phyloP scores from a whole-genome alignment of 2,113 vertebrate species.

The Chaetops frenatus region DNA sequence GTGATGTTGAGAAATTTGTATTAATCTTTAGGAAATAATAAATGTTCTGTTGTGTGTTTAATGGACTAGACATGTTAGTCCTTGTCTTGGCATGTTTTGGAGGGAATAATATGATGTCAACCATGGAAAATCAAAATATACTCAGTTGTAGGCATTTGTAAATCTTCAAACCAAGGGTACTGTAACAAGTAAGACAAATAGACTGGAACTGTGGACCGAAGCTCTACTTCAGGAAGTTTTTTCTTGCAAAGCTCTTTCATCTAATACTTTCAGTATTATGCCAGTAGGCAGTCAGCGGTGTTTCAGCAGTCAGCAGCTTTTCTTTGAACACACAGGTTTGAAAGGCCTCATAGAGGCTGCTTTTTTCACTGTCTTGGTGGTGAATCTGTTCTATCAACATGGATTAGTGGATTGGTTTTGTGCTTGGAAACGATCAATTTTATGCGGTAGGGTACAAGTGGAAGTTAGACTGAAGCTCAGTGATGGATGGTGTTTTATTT shows the following conservation, averaged over 20 bases:
- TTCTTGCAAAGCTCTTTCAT: neutral
- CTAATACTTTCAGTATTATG: neutral
- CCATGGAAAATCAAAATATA: neutral
- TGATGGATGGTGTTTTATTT: neutral
- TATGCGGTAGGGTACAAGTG: neutral
- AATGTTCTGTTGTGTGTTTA: neutral
- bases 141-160: neutral
- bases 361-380: neutral
- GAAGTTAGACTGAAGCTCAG: neutral
- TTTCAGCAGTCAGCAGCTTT: neutral
- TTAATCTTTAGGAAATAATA: neutral
- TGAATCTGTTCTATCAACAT: neutral
- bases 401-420: neutral
- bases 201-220: neutral
- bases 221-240: neutral
- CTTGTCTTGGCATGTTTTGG: neutral
- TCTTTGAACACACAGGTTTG: neutral
- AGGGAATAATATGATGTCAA: neutral
- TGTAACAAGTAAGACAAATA: neutral
- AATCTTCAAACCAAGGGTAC: neutral
- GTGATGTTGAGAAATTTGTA: neutral
- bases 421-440: neutral
- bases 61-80: neutral
- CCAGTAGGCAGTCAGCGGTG: neutral
- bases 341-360: neutral